These are phyloP conservation scores for Micrasema minimum DNA, from an alignment of 1,140 invertebrate genomes.

Conservation along the genomic window DNA sequence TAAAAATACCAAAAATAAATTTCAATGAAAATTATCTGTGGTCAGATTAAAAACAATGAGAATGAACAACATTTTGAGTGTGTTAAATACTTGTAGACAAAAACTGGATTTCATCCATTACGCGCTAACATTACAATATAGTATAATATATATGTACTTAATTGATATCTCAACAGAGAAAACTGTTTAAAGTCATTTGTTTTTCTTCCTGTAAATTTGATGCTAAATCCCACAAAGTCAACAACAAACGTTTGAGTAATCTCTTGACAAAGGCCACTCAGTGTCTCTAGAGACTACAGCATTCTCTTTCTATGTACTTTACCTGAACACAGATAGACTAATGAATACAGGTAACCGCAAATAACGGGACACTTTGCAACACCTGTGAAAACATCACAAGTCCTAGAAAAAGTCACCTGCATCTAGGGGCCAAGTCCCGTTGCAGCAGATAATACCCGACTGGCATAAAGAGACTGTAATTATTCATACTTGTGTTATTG, in stretches of 20 bases:
- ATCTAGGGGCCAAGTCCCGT: background rate
- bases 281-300: conserved; percentile 10
- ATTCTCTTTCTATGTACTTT: conserved; percentile 10
- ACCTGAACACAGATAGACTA: conserved; percentile 20
- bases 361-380: conserved; percentile 13
- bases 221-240: conserved; percentile 18
- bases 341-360: conserved; percentile 21
- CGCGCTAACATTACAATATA: too few relatives aligned
- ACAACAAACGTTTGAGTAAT: conserved; percentile 15
- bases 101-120: too few relatives aligned
- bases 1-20: too few relatives aligned
- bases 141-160: too few relatives aligned
- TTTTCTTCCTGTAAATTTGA: conserved; percentile 15
- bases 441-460: background rate
- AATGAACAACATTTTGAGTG: too few relatives aligned
- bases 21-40: too few relatives aligned
- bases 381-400: conserved; percentile 35
- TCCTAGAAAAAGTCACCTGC: conserved; percentile 31
- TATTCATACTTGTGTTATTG: conserved; percentile 35
- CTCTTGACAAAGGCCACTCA: conserved; percentile 11
- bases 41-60: too few relatives aligned
- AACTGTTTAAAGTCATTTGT: background rate
- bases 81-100: too few relatives aligned
- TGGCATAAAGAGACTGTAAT: conserved; percentile 17
- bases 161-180: too few relatives aligned